These are phyloP conservation scores for Lagopus leucura DNA, from an alignment of 2,113 vertebrate species.

Conservation along the genomic window DNA sequence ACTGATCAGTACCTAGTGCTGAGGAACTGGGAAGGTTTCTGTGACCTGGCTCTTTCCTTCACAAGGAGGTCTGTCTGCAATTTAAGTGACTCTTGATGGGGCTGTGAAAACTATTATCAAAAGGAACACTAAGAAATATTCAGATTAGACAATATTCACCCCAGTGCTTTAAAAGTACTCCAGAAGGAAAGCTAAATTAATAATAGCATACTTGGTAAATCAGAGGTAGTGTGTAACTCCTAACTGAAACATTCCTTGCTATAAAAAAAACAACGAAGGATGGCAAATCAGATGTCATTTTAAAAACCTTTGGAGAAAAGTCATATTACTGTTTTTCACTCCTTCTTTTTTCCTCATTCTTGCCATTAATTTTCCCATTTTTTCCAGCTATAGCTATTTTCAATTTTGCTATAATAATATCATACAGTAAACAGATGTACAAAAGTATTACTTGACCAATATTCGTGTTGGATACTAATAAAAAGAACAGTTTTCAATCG, in stretches of 20 bases:
- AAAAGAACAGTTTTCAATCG: background rate
- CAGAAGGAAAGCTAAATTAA: background rate
- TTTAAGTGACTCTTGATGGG: background rate
- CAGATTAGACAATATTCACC: background rate
- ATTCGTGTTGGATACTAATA: background rate
- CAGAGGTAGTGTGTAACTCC: background rate
- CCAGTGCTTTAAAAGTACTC: background rate
- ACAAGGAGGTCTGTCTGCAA: background rate
- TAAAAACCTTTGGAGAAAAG: background rate
- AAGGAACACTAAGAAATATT: background rate
- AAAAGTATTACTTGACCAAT: background rate
- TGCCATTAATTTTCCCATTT: background rate
- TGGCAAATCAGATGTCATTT: background rate
- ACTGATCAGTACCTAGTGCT: background rate
- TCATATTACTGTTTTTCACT: background rate
- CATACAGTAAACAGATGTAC: background rate
- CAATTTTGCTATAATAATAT: background rate
- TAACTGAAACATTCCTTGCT: background rate
- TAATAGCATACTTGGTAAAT: background rate
- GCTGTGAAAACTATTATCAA: background rate
- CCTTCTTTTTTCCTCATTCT: background rate
- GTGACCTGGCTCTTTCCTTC: background rate
- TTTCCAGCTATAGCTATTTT: background rate
- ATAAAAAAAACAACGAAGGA: background rate
- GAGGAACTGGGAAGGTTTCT: background rate